Conservation (phyloP, 2,888 invertebrate species). For the Sussaba pulchella region DNA sequence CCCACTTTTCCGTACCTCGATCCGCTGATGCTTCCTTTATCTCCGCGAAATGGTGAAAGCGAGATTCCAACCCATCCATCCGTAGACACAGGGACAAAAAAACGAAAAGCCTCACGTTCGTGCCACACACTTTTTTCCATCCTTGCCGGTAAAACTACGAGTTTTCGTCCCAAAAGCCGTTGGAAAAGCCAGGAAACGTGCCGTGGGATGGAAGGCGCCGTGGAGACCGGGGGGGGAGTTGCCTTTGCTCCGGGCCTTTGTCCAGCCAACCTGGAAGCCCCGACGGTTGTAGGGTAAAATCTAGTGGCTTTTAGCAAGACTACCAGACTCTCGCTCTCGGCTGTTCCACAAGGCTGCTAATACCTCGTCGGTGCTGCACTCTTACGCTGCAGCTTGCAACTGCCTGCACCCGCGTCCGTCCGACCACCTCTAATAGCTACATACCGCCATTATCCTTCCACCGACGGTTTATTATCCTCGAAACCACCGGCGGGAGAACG, state of each 20-base stretch:
- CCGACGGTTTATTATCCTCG: conserved; percentile 66
- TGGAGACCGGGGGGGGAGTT: neutral
- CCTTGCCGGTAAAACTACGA: conserved; percentile 33
- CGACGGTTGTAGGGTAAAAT: conserved; percentile 46
- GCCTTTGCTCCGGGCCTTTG: conserved; percentile 60
- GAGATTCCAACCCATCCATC: conserved; percentile 37
- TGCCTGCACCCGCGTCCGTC: neutral
- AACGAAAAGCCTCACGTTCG: neutral
- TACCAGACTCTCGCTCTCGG: conserved; percentile 50
- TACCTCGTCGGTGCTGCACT: neutral
- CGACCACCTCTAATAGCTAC: conserved; percentile 31
- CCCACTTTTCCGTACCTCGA: conserved; percentile 6
- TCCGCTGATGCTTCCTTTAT: conserved; percentile 19
- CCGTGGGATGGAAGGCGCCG: neutral
- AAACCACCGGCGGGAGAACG: conserved; percentile 15
- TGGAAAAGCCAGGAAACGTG: conserved; percentile 25
- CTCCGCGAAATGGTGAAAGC: conserved; percentile 38
- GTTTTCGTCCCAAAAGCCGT: conserved; percentile 27
- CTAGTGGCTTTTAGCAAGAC: conserved; percentile 67
- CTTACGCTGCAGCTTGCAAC: neutral
- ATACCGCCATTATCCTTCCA: conserved; percentile 65
- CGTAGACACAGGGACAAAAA: conserved; percentile 21
- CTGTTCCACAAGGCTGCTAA: neutral
- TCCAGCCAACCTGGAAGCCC: conserved; percentile 38
- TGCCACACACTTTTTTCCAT: neutral